Evolutionary conservation across 2,888 invertebrate species (phyloP).

Genomic region (Seira musarum): DNA sequence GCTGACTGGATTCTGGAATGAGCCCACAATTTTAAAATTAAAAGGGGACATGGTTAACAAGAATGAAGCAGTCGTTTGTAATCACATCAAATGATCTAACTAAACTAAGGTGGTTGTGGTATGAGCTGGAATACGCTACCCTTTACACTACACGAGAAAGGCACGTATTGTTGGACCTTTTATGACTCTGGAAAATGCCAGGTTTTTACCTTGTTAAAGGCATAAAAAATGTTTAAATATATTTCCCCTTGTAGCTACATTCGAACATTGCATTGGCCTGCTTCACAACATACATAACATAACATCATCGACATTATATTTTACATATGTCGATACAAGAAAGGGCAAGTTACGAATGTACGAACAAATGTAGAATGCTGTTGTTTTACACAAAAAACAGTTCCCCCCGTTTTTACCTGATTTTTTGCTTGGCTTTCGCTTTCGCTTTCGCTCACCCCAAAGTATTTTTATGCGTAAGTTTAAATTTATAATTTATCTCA

Average conservation of each 20-base stretch:
- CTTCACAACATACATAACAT: slow-evolving; percentile 5
- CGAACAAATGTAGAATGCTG: too few species aligned
- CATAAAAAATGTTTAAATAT: slow-evolving; percentile 41
- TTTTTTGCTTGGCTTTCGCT: too few species aligned
- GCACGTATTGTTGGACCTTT: too few species aligned
- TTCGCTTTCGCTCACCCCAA: not conserved
- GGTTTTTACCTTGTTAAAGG: slow-evolving; percentile 46
- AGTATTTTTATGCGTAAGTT: not conserved
- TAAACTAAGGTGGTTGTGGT: not conserved
- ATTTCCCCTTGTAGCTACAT: not conserved
- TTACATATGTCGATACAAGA: slow-evolving; percentile 29
- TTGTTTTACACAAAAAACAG: not conserved
- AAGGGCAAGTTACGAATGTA: slow-evolving; percentile 38
- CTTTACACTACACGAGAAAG: too few species aligned
- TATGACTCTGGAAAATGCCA: slow-evolving; percentile 24
- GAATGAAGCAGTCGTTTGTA: slow-evolving; percentile 52
- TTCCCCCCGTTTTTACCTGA: too few species aligned
- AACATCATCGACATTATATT: slow-evolving; percentile 15
- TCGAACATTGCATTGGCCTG: slow-evolving; percentile 25
- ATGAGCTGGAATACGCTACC: too few species aligned
- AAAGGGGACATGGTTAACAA: slow-evolving; percentile 60
- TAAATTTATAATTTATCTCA: not conserved
- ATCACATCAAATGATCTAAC: not conserved
- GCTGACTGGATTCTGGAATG: not conserved
- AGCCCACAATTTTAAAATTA: slow-evolving; percentile 53